phyloP scores from a whole-genome alignment of 30 jellyfish, hydroid and myxozoan genomes.

The Aurelia sp. region DNA sequence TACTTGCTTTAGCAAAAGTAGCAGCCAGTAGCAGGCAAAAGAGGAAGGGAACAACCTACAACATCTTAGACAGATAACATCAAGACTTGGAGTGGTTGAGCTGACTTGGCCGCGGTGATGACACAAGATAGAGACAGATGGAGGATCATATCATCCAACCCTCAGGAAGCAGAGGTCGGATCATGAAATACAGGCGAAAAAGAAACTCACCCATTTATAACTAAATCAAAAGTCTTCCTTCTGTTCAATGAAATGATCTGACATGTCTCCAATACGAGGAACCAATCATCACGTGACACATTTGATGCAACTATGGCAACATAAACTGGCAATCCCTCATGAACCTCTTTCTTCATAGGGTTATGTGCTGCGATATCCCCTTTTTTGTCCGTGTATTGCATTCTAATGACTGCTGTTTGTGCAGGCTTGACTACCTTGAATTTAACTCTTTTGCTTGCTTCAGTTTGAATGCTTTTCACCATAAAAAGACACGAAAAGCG shows the following conservation, averaged over 20 bases:
- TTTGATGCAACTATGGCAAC: slow-evolving; percentile 6
- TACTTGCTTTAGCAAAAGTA: no score
- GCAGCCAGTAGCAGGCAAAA: no score
- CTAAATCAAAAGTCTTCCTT: background rate
- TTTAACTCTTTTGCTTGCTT: background rate
- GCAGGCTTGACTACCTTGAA: slow-evolving; percentile 21
- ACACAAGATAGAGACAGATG: no score
- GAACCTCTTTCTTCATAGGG: slow-evolving; percentile 9
- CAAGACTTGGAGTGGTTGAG: no score
- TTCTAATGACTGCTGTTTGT: background rate
- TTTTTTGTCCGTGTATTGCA: slow-evolving; percentile 33
- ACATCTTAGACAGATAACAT: no score
- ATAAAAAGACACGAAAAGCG: slow-evolving; percentile 36
- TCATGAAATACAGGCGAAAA: no score
- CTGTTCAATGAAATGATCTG: slow-evolving; percentile 14
- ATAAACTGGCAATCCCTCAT: slow-evolving; percentile 42
- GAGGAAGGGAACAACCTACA: no score
- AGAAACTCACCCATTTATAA: no score
- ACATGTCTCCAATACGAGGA: slow-evolving; percentile 43
- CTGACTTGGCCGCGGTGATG: no score
- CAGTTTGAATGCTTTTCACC: background rate
- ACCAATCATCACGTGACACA: background rate
- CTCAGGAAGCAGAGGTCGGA: no score
- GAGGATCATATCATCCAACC: no score
- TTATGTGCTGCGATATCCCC: slow-evolving; percentile 7